phyloP scores from a whole-genome alignment of 2,797 vertebrate genomes.

The Rhabdophis nuchalis region DNA sequence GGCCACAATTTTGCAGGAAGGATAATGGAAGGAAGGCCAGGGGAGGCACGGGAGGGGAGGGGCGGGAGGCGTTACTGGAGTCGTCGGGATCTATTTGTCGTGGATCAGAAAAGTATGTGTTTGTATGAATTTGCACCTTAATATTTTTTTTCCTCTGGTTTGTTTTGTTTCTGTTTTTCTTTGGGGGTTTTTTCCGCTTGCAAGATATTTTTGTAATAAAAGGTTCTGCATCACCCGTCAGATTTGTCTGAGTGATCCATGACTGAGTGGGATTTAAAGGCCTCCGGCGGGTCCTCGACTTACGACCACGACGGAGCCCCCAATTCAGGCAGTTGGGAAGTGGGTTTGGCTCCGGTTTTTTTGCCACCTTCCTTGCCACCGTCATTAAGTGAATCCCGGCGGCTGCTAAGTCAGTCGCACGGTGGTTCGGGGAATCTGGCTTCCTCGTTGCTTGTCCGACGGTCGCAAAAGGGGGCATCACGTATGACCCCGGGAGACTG shows the following conservation, averaged over 20 bases:
- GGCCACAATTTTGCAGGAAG: not conserved
- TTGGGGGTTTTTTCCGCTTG: constrained; percentile 72
- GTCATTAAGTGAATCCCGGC: no score
- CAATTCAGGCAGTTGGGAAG: not conserved
- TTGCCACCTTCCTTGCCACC: no score
- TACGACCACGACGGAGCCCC: not conserved
- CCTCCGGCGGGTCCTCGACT: not conserved
- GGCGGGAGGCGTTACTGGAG: not conserved
- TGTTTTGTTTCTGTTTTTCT: not conserved
- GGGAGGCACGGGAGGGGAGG: not conserved
- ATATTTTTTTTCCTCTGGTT: constrained; percentile 29
- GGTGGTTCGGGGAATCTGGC: no score
- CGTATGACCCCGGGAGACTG: no score
- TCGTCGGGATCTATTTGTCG: constrained; percentile 29
- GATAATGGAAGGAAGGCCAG: not conserved
- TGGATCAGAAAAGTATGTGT: constrained; percentile 62
- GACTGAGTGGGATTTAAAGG: not conserved
- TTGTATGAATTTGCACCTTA: constrained; percentile 67
- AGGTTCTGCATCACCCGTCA: constrained; percentile 41
- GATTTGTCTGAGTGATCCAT: not conserved
- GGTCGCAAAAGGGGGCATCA: not conserved
- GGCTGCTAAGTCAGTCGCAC: no score
- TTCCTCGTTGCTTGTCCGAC: no score
- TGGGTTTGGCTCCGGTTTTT: not conserved
- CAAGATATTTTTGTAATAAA: constrained; percentile 82